Evolutionary conservation across 2,888 invertebrate species (phyloP).

Genomic region (Anoncus sp.): DNA sequence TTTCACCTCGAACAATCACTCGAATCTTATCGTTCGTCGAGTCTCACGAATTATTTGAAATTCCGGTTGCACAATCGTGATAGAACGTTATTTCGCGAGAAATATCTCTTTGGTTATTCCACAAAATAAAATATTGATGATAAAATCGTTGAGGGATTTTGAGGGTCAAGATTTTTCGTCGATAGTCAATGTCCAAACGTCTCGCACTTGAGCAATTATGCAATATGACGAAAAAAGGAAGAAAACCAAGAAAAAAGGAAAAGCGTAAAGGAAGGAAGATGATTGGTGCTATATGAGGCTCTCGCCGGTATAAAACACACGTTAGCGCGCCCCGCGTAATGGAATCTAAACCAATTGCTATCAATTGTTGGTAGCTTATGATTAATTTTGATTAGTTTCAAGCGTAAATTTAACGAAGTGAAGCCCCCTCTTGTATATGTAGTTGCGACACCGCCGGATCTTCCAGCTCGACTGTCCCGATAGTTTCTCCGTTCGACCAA

Average conservation of each 20-base stretch:
- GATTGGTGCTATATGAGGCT: background rate
- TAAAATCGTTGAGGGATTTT: too few species aligned
- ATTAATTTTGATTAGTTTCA: slow-evolving; percentile 82
- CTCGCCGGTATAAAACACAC: slow-evolving; percentile 45
- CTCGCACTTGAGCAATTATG: slow-evolving; percentile 22
- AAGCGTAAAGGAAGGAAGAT: slow-evolving; percentile 1
- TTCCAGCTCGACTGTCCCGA: slow-evolving; percentile 75
- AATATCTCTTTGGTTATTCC: too few species aligned
- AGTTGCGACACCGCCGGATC: slow-evolving; percentile 73
- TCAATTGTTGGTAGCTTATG: slow-evolving; percentile 82
- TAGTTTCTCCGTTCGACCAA: slow-evolving; percentile 41
- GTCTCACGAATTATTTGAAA: too few species aligned
- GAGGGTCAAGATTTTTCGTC: too few species aligned
- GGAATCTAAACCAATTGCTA: slow-evolving; percentile 82
- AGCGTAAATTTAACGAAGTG: slow-evolving; percentile 80
- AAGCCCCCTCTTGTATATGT: slow-evolving; percentile 59
- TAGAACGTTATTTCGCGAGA: too few species aligned
- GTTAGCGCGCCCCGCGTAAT: slow-evolving; percentile 69
- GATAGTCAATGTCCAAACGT: too few species aligned
- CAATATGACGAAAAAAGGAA: background rate
- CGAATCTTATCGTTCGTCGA: too few species aligned
- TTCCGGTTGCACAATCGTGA: too few species aligned
- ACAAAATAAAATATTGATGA: too few species aligned
- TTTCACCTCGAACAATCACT: too few species aligned
- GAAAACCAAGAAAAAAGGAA: slow-evolving; percentile 1